phyloP scores from a whole-genome alignment of 1,140 invertebrate genomes.

The Papilio machaon region DNA sequence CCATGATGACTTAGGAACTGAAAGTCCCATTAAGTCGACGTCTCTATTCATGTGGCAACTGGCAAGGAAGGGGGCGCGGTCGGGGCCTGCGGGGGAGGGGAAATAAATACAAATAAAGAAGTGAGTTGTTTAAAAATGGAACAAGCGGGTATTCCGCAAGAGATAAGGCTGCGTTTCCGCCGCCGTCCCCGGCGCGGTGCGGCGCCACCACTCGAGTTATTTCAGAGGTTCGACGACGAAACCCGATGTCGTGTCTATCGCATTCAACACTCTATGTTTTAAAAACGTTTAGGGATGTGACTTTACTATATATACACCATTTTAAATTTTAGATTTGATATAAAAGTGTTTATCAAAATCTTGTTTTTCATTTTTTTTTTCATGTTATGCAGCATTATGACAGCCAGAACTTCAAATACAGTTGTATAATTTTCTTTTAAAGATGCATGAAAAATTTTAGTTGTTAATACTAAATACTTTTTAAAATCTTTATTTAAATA shows the following conservation, averaged over 20 bases:
- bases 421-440: not conserved
- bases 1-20: slow-evolving; percentile 81
- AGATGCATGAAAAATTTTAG: not conserved
- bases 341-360: not conserved
- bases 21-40: slow-evolving; percentile 78
- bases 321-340: slow-evolving; percentile 15
- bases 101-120: slow-evolving; percentile 76
- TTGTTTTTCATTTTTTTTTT: too few species aligned
- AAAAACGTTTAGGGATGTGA: slow-evolving; percentile 72
- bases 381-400: not conserved
- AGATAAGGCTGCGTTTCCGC: slow-evolving; percentile 81
- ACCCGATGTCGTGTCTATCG: slow-evolving; percentile 75
- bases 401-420: too few species aligned
- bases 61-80: slow-evolving; percentile 49
- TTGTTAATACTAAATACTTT: too few species aligned
- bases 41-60: slow-evolving; percentile 77
- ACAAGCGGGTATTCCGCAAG: slow-evolving; percentile 75
- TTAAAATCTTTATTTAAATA: too few species aligned
- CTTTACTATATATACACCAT: slow-evolving; percentile 35
- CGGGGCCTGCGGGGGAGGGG: slow-evolving; percentile 47
- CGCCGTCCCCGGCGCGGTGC: slow-evolving; percentile 57
- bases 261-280: slow-evolving; percentile 79
- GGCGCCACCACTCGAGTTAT: slow-evolving; percentile 71
- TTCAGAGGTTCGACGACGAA: slow-evolving; percentile 75
- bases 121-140: slow-evolving; percentile 81